These are phyloP conservation scores for Psylliodes chrysocephalus DNA, from an alignment of 2,888 invertebrate genomes.

Conservation along the genomic window DNA sequence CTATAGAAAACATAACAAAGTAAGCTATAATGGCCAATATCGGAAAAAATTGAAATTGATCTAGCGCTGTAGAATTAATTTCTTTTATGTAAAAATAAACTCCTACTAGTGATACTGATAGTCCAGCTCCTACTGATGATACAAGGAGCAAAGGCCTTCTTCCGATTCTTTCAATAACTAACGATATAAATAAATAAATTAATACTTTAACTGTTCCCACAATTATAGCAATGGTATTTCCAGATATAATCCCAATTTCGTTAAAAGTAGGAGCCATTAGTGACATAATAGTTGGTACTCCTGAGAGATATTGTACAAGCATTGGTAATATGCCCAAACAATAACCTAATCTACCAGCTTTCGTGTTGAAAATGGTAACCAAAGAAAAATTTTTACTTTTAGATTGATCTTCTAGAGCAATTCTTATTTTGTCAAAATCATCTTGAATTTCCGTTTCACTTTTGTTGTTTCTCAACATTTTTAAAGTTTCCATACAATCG, in stretches of 20 bases:
- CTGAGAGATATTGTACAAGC: constrained; percentile 12
- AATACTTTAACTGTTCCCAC: neutral
- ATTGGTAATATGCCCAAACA: constrained; percentile 3
- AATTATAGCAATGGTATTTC: constrained; percentile 14
- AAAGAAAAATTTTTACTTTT: neutral
- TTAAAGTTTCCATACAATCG: constrained; percentile 6
- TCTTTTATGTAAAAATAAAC: constrained; percentile 8
- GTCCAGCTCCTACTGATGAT: constrained; percentile 9
- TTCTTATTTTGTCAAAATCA: constrained; percentile 12
- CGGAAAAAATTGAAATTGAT: neutral
- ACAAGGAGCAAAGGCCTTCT: constrained; percentile 12
- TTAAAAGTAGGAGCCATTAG: constrained; percentile 21
- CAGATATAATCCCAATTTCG: constrained; percentile 2
- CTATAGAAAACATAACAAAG: neutral
- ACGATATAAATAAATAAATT: neutral
- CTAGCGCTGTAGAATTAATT: neutral
- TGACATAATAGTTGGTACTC: constrained; percentile 5
- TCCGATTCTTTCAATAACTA: constrained; percentile 11
- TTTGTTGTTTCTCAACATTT: constrained; percentile 15
- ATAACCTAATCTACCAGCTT: neutral
- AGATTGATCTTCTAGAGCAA: constrained; percentile 37
- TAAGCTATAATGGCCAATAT: neutral
- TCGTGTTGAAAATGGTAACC: neutral
- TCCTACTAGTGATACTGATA: neutral
- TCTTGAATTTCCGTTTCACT: constrained; percentile 3